Percentiles rank a stretch among this genome's conserved stretches.
Conservation (phyloP, 1,140 invertebrate genomes). For the Drosophila sproati region DNA sequence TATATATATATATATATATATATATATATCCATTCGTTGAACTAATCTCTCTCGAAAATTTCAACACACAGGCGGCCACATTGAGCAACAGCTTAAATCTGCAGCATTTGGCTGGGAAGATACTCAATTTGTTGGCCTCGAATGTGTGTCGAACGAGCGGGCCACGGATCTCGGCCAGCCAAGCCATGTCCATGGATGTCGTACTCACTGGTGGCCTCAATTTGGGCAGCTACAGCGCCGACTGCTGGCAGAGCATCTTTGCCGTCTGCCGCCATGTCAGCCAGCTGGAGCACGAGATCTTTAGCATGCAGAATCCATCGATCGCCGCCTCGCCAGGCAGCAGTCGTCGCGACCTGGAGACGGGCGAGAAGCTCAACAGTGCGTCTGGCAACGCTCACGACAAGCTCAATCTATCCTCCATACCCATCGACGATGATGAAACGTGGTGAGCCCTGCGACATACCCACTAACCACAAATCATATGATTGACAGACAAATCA, state of each 20-base stretch:
- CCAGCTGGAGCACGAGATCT: slow-evolving; percentile 94
- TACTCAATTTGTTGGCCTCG: slow-evolving; percentile 79
- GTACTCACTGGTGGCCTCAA: slow-evolving; percentile 91
- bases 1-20: background rate
- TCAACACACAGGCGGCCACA: slow-evolving; percentile 87
- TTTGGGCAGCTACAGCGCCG: slow-evolving; percentile 94
- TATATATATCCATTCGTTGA: background rate
- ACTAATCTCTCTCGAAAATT: slow-evolving; percentile 41
- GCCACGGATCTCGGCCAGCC: slow-evolving; percentile 91
- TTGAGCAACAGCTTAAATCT: slow-evolving; percentile 91
- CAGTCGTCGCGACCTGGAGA: slow-evolving; percentile 85
- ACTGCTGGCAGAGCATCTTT: slow-evolving; percentile 97
- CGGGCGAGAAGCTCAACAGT: slow-evolving; percentile 79
- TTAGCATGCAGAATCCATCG: slow-evolving; percentile 88
- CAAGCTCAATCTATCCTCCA: slow-evolving; percentile 84
- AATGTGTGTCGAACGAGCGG: slow-evolving; percentile 86
- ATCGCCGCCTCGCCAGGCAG: slow-evolving; percentile 83
- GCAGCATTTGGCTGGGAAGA: slow-evolving; percentile 88
- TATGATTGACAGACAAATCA: no score
- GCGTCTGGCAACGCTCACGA: slow-evolving; percentile 69
- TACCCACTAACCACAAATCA: background rate
- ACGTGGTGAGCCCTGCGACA: slow-evolving; percentile 86
- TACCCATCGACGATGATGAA: slow-evolving; percentile 88
- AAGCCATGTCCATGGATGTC: slow-evolving; percentile 95
- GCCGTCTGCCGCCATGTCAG: slow-evolving; percentile 95